Evolutionary conservation across 1,140 invertebrate species (phyloP).

Genomic region (Drosophila navojoa): DNA sequence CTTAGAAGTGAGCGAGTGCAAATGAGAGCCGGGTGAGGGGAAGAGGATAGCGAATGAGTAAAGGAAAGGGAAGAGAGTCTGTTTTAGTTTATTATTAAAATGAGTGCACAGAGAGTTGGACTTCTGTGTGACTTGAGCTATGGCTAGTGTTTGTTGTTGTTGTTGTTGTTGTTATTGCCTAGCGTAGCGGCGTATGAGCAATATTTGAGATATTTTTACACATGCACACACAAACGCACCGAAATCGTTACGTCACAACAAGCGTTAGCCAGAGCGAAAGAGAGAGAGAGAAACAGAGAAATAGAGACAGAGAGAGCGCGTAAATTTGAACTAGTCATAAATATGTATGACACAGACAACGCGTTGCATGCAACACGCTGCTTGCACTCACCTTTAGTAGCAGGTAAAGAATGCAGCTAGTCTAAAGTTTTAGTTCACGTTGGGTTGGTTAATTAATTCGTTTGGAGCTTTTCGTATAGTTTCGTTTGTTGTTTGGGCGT

Average conservation of each 20-base stretch:
- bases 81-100: constrained; percentile 8
- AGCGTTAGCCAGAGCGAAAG: constrained; percentile 9
- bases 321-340: constrained; percentile 32
- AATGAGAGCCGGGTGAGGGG: no score
- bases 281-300: constrained; percentile 2
- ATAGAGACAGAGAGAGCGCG: constrained; percentile 16
- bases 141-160: constrained; percentile 54
- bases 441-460: constrained; percentile 23
- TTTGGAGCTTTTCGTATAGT: constrained; percentile 7
- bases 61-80: background rate
- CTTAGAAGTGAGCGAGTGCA: no score
- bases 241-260: constrained; percentile 62
- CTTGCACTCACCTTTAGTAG: constrained; percentile 71
- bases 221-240: constrained; percentile 19
- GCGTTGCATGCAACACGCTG: constrained; percentile 43
- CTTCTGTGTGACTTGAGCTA: constrained; percentile 3
- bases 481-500: constrained; percentile 1
- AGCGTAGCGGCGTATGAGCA: constrained; percentile 72
- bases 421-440: constrained; percentile 32
- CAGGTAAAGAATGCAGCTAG: constrained; percentile 42
- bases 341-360: constrained; percentile 19
- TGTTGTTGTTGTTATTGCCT: constrained; percentile 59
- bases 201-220: constrained; percentile 36
- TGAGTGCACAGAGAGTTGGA: constrained; percentile 12
- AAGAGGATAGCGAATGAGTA: background rate